Conservation (phyloP, 2,888 invertebrate species). For the Drosophila setosimentum region DNA sequence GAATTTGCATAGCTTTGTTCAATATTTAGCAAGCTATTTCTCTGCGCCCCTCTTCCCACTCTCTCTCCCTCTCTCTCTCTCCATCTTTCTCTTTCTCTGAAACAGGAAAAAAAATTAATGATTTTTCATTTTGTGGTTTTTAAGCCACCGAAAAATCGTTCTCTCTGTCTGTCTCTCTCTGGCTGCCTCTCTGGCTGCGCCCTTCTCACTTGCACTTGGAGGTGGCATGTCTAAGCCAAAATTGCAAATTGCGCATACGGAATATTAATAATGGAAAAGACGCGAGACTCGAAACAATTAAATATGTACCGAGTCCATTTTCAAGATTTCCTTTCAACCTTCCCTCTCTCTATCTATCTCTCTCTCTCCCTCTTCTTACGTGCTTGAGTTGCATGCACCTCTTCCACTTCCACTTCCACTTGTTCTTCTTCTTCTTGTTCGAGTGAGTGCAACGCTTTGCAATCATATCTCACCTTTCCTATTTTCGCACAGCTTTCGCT, state of each 20-base stretch:
- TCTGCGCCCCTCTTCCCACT: rapidly evolving
- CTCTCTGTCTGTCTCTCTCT: background rate
- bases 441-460: conserved; percentile 4
- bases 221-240: conserved; percentile 26
- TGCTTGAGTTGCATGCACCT: conserved; percentile 1
- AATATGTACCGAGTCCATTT: conserved; percentile 37
- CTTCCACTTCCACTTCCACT: too few species aligned
- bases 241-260: conserved; percentile 47
- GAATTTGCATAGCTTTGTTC: background rate
- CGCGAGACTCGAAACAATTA: conserved; percentile 46
- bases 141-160: conserved; percentile 6
- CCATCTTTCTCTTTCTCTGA: background rate
- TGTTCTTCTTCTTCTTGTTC: background rate
- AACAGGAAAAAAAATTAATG: conserved; percentile 34
- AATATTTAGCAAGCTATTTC: background rate
- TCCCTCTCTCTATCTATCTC: background rate
- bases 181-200: background rate
- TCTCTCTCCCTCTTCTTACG: background rate
- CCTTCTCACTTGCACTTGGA: background rate
- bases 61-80: background rate
- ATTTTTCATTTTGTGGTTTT: conserved; percentile 58
- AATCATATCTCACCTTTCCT: conserved; percentile 37
- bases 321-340: background rate
- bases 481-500: conserved; percentile 6
- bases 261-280: conserved; percentile 51